phyloP scores from a whole-genome alignment of 2,888 invertebrate genomes.

The Eudasyphora cyanicolor region DNA sequence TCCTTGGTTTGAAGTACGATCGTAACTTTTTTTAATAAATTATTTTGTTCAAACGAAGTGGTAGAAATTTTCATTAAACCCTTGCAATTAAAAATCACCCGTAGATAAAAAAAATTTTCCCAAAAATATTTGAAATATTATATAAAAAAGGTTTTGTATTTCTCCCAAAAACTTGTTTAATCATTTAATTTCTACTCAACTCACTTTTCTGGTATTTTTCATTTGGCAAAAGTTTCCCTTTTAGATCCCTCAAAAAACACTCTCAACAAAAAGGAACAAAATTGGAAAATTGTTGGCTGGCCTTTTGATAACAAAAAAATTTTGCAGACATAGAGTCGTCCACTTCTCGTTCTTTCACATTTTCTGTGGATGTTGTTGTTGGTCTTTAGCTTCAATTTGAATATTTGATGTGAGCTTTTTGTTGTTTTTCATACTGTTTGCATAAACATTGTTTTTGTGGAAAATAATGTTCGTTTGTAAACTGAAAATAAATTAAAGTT shows the following conservation, averaged over 20 bases:
- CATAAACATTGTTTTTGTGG: conserved; percentile 57
- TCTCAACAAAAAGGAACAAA: conserved; percentile 1
- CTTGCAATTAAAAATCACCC: too few species aligned
- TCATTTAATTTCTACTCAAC: conserved; percentile 19
- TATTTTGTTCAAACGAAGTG: too few species aligned
- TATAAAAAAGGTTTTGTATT: too few species aligned
- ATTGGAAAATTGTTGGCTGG: conserved; percentile 54
- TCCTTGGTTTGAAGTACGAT: too few species aligned
- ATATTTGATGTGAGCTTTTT: neutral
- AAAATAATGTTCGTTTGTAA: conserved; percentile 56
- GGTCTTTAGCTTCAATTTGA: conserved; percentile 18
- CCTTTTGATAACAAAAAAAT: conserved; percentile 43
- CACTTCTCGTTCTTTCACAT: neutral
- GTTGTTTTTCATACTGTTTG: conserved; percentile 19
- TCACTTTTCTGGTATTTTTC: conserved; percentile 1
- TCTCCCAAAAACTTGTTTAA: neutral
- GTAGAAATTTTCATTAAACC: too few species aligned
- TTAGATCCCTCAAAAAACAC: neutral
- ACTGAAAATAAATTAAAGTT: conserved; percentile 64
- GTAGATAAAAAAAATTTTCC: too few species aligned
- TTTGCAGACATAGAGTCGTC: conserved; percentile 52
- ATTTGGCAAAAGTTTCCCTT: conserved; percentile 13
- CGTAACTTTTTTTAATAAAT: too few species aligned
- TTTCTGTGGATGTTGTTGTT: neutral
- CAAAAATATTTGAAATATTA: neutral